phyloP scores from a whole-genome alignment of 2,797 vertebrate species.

The Xenentodon cancila region DNA sequence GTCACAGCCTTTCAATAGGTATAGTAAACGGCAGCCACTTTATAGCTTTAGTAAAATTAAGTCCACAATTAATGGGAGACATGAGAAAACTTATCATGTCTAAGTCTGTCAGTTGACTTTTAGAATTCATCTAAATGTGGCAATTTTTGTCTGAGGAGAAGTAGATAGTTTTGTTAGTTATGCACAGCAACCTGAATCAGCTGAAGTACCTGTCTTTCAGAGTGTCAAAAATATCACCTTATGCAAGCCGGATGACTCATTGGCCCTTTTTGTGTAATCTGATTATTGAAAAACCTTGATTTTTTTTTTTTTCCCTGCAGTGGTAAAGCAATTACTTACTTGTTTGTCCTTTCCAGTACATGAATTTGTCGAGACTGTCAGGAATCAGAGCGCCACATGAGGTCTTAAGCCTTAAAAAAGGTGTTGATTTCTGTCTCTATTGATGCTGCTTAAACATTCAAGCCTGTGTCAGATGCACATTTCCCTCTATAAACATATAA shows the following conservation, averaged over 20 bases:
- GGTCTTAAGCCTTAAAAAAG: background rate
- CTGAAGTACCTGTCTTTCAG: background rate
- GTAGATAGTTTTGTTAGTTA: slow-evolving; percentile 22
- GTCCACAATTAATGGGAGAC: slow-evolving; percentile 68
- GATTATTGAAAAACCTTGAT: slow-evolving; percentile 5
- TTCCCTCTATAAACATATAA: background rate
- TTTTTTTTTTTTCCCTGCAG: background rate
- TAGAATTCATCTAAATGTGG: slow-evolving; percentile 28
- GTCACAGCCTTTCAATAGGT: slow-evolving; percentile 76
- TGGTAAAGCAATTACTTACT: background rate
- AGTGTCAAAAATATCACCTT: slow-evolving; percentile 22
- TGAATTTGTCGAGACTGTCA: background rate
- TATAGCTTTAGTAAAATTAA: slow-evolving; percentile 69
- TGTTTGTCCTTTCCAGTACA: background rate
- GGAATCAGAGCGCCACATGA: background rate
- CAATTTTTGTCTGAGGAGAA: slow-evolving; percentile 17
- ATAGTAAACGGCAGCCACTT: slow-evolving; percentile 64
- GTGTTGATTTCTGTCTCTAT: slow-evolving; percentile 16
- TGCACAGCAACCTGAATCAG: slow-evolving; percentile 37
- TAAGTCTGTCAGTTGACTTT: slow-evolving; percentile 40
- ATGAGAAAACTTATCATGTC: slow-evolving; percentile 43
- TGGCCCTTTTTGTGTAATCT: slow-evolving; percentile 9
- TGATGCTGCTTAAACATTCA: slow-evolving; percentile 19
- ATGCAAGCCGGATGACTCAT: slow-evolving; percentile 31
- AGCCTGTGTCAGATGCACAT: background rate